Evolutionary conservation across 2,888 invertebrate genomes (phyloP).

Genomic region (Heteromyza rotundicornis): DNA sequence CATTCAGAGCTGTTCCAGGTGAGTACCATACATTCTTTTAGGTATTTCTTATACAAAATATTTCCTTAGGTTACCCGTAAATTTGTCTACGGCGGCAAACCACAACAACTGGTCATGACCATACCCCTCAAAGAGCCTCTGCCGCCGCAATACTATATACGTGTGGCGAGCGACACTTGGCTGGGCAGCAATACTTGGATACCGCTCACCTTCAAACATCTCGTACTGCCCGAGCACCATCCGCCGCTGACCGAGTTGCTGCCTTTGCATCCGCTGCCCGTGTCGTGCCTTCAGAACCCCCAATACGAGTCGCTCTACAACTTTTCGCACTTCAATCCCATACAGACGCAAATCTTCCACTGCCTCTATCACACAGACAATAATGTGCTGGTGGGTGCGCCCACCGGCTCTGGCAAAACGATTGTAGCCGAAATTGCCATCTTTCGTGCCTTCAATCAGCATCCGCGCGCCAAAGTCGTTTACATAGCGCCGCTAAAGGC

Average conservation of each 20-base stretch:
- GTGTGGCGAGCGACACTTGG: conserved; percentile 83
- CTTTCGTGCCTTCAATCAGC: conserved; percentile 84
- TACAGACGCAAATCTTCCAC: conserved; percentile 98
- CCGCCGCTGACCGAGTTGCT: conserved; percentile 93
- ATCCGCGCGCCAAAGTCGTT: conserved; percentile 85
- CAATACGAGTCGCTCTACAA: conserved; percentile 82
- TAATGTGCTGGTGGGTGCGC: conserved; percentile 90
- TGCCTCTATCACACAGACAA: conserved; percentile 93
- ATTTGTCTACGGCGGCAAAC: conserved; percentile 74
- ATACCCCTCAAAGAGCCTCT: conserved; percentile 92
- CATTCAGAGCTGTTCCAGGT: conserved; percentile 88
- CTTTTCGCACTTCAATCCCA: conserved; percentile 97
- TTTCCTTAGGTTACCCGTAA: conserved; percentile 45
- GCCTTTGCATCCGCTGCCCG: conserved; percentile 88
- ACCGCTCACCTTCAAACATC: conserved; percentile 79
- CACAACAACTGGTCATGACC: conserved; percentile 89
- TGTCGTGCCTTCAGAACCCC: conserved; percentile 79
- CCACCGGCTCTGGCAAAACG: conserved; percentile 92
- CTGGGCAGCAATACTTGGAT: conserved; percentile 67
- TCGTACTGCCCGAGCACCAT: conserved; percentile 89
- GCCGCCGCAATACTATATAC: conserved; percentile 90
- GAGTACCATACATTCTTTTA: not conserved
- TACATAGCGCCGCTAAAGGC: conserved; percentile 99
- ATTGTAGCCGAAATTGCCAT: conserved; percentile 98
- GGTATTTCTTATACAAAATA: not conserved